Evolutionary conservation across 2,888 invertebrate species (phyloP).

Genomic region (Charanyca ferruginea): DNA sequence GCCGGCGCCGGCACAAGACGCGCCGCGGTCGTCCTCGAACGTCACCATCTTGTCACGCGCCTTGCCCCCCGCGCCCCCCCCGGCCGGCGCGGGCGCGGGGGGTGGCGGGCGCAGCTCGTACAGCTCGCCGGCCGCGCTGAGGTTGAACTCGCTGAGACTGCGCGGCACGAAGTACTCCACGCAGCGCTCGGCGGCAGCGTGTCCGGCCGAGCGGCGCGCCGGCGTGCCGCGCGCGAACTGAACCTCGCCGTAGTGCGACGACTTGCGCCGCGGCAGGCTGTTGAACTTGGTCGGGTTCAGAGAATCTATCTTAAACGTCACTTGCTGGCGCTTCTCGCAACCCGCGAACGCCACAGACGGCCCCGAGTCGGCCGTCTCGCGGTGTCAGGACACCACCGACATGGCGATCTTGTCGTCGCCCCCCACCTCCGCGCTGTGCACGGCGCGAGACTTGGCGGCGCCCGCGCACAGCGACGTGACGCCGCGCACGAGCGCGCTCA

Average conservation of each 20-base stretch:
- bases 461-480: slow-evolving; percentile 75
- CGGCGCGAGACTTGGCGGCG: slow-evolving; percentile 76
- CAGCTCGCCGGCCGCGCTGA: slow-evolving; percentile 88
- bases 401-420: slow-evolving; percentile 89
- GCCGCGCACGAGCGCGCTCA: slow-evolving; percentile 79
- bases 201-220: slow-evolving; percentile 92
- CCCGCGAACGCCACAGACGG: slow-evolving; percentile 76
- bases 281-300: slow-evolving; percentile 88
- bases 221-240: slow-evolving; percentile 93
- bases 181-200: slow-evolving; percentile 92
- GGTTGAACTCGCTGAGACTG: slow-evolving; percentile 95
- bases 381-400: slow-evolving; percentile 91
- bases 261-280: slow-evolving; percentile 90
- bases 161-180: slow-evolving; percentile 96
- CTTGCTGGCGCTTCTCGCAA: slow-evolving; percentile 78
- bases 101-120: slow-evolving; percentile 67
- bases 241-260: slow-evolving; percentile 78
- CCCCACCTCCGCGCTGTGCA: slow-evolving; percentile 86
- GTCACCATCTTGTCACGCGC: slow-evolving; percentile 84
- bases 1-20: slow-evolving; percentile 72
- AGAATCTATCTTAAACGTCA: slow-evolving; percentile 82
- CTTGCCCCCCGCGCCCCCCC: slow-evolving; percentile 78
- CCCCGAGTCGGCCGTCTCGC: slow-evolving; percentile 80
- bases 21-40: slow-evolving; percentile 60
- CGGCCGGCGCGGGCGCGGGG: slow-evolving; percentile 57